These are phyloP conservation scores for Chloroceryle inda DNA, from an alignment of 2,797 vertebrate genomes.

Conservation along the genomic window DNA sequence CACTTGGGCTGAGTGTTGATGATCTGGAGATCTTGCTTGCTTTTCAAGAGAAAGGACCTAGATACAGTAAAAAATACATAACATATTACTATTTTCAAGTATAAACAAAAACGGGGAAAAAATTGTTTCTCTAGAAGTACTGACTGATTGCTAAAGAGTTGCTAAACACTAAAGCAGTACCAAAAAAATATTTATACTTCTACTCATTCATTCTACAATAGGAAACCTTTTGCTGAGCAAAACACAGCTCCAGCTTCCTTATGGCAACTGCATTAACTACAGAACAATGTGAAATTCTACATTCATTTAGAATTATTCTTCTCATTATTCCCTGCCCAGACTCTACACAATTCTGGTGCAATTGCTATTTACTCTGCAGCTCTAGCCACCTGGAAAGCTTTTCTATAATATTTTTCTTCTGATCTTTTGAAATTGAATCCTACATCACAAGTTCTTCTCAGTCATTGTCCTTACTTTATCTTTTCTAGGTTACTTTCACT, in stretches of 20 bases:
- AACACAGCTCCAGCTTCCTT: neutral
- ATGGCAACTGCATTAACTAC: neutral
- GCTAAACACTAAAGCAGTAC: neutral
- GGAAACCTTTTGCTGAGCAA: neutral
- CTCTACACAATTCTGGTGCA: neutral
- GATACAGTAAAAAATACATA: neutral
- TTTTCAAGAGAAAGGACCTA: slow-evolving; percentile 89
- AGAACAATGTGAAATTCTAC: neutral
- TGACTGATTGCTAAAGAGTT: neutral
- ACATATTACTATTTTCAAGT: neutral
- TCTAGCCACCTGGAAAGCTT: neutral
- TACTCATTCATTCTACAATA: neutral
- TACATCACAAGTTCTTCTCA: neutral
- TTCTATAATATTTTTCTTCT: neutral
- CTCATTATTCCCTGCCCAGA: neutral
- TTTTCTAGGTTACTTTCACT: neutral
- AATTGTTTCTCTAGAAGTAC: neutral
- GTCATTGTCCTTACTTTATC: neutral
- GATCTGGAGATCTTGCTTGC: slow-evolving; percentile 74
- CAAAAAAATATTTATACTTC: neutral
- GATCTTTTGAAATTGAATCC: neutral
- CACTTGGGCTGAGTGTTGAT: slow-evolving; percentile 87
- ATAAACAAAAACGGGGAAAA: neutral
- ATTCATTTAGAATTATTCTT: neutral
- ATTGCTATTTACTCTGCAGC: neutral